Base-by-base conservation (phyloP, 1,140 invertebrate genomes). In the Ips typographus region DNA sequence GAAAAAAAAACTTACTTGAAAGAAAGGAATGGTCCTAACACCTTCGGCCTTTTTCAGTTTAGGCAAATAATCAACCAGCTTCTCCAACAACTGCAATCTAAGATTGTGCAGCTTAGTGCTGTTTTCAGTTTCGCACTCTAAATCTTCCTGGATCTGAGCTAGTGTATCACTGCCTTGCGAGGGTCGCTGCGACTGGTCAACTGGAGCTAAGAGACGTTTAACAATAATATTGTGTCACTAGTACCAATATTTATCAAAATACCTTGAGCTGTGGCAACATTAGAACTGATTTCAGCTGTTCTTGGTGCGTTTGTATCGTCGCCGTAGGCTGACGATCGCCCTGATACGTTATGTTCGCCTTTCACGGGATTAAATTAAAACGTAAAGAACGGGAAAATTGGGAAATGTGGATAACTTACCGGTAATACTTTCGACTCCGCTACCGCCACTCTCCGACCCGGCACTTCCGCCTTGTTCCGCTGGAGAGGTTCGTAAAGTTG, bases 371-470 rank as follows among this genome's bases (percentile, higher is more conserved):
- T 47, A 47, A 47, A 47, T 47, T 8, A n/a, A n/a, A n/a, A n/a
- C n/a, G n/a, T n/a, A n/a, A n/a, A n/a, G n/a, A n/a, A n/a, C n/a
- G n/a, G n/a, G 43, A 47, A 4, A 4, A 60, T 40, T 47, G 8
- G 3, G 52, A 55, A 37, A 22, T 55, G 8, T 2, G 36, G 37
- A 36, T 66, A 38, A 39, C 38, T 40, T 56, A 70, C 68, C 93
- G 53, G 92, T 93, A 72, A 95, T 93, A 75, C 92, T 95, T 77
- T 95, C 94, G 51, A 92, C 92, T 49, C 91, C 94, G 79, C 93
- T 95, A 60, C 92, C 93, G 51, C 91, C 91, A 81, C 92, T 94
- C 79, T 95, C 94, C 44, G 91, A 94, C 44, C 89, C 90, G 4
- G 85, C 88, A 67, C 89, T 91, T 64, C 91, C 90, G 72, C 85